Percentiles rank a stretch among this genome's conserved stretches.
phyloP scores from a whole-genome alignment of 2,888 invertebrate species.

The Griposia aprilina region DNA sequence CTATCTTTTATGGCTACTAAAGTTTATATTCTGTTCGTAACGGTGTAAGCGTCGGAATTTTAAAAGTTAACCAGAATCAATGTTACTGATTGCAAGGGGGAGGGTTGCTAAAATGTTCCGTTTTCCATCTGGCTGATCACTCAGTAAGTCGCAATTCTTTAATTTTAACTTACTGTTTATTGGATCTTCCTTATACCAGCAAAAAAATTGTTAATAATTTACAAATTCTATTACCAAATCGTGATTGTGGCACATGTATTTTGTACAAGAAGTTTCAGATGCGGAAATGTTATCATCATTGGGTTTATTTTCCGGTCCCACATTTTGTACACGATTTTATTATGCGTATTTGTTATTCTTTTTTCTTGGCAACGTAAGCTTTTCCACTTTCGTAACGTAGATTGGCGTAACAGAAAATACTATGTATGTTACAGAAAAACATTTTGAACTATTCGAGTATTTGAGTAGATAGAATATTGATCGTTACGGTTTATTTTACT shows the following conservation, averaged over 20 bases:
- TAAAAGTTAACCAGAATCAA: slow-evolving; percentile 70
- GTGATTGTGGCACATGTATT: slow-evolving; percentile 17
- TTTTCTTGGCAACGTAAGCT: slow-evolving; percentile 36
- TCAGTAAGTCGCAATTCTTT: slow-evolving; percentile 50
- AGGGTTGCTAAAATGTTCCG: slow-evolving; percentile 60
- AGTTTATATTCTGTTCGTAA: slow-evolving; percentile 6
- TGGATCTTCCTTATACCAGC: slow-evolving; percentile 35
- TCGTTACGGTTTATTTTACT: slow-evolving; percentile 11
- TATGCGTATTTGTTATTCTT: slow-evolving; percentile 26
- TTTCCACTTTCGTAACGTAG: slow-evolving; percentile 22
- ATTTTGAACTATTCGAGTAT: slow-evolving; percentile 23
- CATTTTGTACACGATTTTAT: slow-evolving; percentile 19
- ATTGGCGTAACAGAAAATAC: slow-evolving; percentile 40
- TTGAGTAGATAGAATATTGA: slow-evolving; percentile 8
- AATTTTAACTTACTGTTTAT: slow-evolving; percentile 65
- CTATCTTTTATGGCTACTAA: not conserved
- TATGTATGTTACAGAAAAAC: slow-evolving; percentile 24
- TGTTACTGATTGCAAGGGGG: slow-evolving; percentile 68
- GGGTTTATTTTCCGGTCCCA: slow-evolving; percentile 29
- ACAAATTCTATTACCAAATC: slow-evolving; percentile 44
- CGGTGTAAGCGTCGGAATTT: slow-evolving; percentile 60
- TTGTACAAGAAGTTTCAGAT: not conserved
- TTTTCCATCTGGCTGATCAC: slow-evolving; percentile 65
- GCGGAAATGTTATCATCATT: slow-evolving; percentile 13
- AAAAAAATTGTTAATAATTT: no score